Conservation (phyloP, 30 jellyfish, hydroid and myxozoan genomes). For the Clytia hemisphaerica region DNA sequence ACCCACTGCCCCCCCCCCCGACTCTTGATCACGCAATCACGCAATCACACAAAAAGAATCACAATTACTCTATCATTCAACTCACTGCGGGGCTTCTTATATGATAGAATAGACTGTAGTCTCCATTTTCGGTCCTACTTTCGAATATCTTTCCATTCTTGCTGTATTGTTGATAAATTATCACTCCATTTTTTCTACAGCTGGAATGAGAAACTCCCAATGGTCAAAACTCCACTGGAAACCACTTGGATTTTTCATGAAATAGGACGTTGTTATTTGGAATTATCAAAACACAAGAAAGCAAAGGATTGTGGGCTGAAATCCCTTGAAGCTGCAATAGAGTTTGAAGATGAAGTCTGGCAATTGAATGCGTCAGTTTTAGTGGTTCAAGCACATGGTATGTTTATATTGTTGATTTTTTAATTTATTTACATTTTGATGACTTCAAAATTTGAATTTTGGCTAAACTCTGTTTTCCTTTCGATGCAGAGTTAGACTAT, state of each 20-base stretch:
- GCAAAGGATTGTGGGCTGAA: slow-evolving; percentile 72
- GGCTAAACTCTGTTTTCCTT: too few species aligned
- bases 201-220: slow-evolving; percentile 84
- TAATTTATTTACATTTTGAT: background rate
- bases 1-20: too few species aligned
- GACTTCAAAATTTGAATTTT: background rate
- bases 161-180: too few species aligned
- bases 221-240: slow-evolving; percentile 82
- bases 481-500: too few species aligned
- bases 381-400: slow-evolving; percentile 90
- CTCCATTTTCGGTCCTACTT: too few species aligned
- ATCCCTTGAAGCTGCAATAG: slow-evolving; percentile 88
- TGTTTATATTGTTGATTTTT: background rate
- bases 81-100: too few species aligned
- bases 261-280: slow-evolving; percentile 93
- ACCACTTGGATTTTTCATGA: slow-evolving; percentile 95
- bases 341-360: slow-evolving; percentile 91
- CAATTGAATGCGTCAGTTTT: slow-evolving; percentile 86
- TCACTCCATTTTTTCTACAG: slow-evolving; percentile 24
- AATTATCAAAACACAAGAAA: slow-evolving; percentile 43
- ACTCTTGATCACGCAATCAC: too few species aligned
- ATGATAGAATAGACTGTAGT: too few species aligned
- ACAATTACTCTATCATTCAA: too few species aligned
- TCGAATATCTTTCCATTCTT: too few species aligned
- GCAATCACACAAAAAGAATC: too few species aligned